These are phyloP conservation scores for Elmis aenea DNA, from an alignment of 2,888 invertebrate genomes.

Conservation along the genomic window DNA sequence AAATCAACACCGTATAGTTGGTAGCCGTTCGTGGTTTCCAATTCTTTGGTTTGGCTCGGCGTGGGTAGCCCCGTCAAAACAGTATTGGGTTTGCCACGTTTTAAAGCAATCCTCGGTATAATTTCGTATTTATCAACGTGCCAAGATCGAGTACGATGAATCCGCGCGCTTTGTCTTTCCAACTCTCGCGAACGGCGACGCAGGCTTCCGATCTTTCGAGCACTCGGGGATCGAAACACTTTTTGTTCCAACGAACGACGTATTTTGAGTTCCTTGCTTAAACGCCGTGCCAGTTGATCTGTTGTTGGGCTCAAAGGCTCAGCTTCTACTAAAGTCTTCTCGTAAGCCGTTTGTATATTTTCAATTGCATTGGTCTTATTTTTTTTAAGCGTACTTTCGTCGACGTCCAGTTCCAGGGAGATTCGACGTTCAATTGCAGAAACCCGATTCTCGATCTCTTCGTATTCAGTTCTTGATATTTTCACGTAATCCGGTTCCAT, in stretches of 20 bases:
- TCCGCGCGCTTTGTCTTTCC: slow-evolving; percentile 42
- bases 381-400: slow-evolving; percentile 27
- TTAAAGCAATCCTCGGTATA: slow-evolving; percentile 50
- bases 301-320: slow-evolving; percentile 61
- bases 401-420: slow-evolving; percentile 59
- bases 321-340: slow-evolving; percentile 66
- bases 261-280: slow-evolving; percentile 71
- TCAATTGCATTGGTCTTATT: slow-evolving; percentile 1
- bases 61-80: slow-evolving; percentile 39
- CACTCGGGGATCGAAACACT: slow-evolving; percentile 74
- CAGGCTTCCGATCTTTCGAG: slow-evolving; percentile 72
- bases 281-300: slow-evolving; percentile 64
- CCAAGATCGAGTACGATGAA: slow-evolving; percentile 63
- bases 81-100: slow-evolving; percentile 51
- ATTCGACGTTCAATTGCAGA: slow-evolving; percentile 67
- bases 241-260: slow-evolving; percentile 64
- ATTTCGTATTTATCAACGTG: slow-evolving; percentile 43
- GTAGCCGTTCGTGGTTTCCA: no score
- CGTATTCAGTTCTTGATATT: slow-evolving; percentile 70
- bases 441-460: slow-evolving; percentile 71
- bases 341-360: slow-evolving; percentile 65
- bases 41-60: slow-evolving; percentile 7
- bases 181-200: slow-evolving; percentile 65
- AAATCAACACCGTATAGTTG: no score
- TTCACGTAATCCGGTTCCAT: slow-evolving; percentile 57